Base-by-base conservation (phyloP, 2,113 vertebrate species). In the Pteronura brasiliensis region DNA sequence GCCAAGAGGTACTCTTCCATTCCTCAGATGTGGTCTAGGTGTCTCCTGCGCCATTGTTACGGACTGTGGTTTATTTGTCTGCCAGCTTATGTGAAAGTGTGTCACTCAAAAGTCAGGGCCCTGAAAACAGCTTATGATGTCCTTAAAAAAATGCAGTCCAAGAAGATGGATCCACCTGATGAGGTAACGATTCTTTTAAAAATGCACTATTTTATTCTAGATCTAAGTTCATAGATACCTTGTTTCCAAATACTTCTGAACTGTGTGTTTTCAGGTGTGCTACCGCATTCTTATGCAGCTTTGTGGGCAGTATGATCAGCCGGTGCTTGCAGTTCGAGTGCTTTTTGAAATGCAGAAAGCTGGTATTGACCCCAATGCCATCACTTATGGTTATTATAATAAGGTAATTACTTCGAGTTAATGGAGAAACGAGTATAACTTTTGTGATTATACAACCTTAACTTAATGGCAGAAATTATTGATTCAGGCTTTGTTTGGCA, bases 51-150 rank as follows among this genome's bases (percentile, higher is more conserved):
- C 29, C 99, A 99, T 98, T 99, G 99, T 96, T 99, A 99, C 0
- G 99, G 99, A 44, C 99, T 99, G 23, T 99, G 99, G 99, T 99
- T 99, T 97, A 99, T 99, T 98, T 99, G 99, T 98, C 99, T 99
- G 65, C 99, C 99, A 6, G 99, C 99, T 0, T 99, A 99, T 1
- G 99, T 99, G 65, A 99, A 99, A 94, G 99, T 99, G 15, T 99
- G 99, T 98, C 99, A 99, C 98, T 99, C 99, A 31, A 99, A 99
- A 98, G 99, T 99, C 95, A 99, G 99, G 81, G 99, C 99, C 34
- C 99, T 99, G 97, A 99, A 99, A 94, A 99, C 99, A 5, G 99
- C 99, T 0, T 99, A 99, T 8, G 99, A 99, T 20, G 99, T 99
- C 83, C 99, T 99, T 44, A 99, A 99, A 90, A 99, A 99, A 98